Evolutionary conservation across 2,888 invertebrate genomes (phyloP).

Genomic region (Cecidostiba fungosa): DNA sequence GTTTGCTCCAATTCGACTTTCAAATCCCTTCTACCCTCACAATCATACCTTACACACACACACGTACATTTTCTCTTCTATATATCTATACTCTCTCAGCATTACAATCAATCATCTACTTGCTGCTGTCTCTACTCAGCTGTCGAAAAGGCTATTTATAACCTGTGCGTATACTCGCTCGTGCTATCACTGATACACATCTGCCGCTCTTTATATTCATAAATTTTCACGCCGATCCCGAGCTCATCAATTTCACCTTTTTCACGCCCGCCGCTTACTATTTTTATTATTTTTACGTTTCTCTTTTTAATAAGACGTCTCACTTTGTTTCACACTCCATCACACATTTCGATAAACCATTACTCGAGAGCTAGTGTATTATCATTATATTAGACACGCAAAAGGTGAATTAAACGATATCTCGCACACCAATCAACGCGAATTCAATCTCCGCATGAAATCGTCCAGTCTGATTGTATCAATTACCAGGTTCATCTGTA

Average conservation of each 20-base stretch:
- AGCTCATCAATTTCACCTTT: constrained; percentile 35
- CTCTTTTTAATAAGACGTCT: neutral
- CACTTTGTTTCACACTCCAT: neutral
- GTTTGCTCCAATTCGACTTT: constrained; percentile 30
- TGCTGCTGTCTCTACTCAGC: constrained; percentile 30
- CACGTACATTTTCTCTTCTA: neutral
- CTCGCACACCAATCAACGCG: neutral
- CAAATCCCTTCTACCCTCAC: constrained; percentile 13
- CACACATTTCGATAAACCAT: neutral
- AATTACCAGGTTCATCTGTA: constrained; percentile 38
- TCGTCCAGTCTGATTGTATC: constrained; percentile 43
- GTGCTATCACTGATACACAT: constrained; percentile 31
- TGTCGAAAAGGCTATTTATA: constrained; percentile 51
- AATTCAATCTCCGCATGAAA: neutral
- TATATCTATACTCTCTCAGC: neutral
- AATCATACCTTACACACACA: constrained; percentile 13
- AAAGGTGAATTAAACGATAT: neutral
- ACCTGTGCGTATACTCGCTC: neutral
- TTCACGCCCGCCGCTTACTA: neutral
- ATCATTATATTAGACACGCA: neutral
- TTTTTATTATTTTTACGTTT: neutral
- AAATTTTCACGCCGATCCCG: neutral
- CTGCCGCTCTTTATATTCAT: constrained; percentile 34
- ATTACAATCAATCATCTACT: constrained; percentile 55
- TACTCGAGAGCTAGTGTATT: too few species aligned